Evolutionary conservation across 2,113 vertebrate species (phyloP).

Genomic region (Cervus canadensis): DNA sequence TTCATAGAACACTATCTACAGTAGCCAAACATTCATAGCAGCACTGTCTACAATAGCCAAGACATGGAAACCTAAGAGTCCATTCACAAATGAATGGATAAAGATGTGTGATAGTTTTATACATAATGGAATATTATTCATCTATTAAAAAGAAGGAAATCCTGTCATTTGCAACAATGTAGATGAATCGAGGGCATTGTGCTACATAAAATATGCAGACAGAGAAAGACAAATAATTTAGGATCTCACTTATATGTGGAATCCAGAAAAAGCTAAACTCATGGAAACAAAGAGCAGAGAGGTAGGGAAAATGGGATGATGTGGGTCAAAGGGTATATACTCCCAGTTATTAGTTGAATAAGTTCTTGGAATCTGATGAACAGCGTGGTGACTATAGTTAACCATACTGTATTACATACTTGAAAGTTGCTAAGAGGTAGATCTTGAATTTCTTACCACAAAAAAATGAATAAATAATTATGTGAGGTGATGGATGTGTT

Average conservation of each 20-base stretch:
- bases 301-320: neutral
- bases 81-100: neutral
- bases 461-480: no score
- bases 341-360: neutral
- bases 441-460: neutral
- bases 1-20: neutral
- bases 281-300: neutral
- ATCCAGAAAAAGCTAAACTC: neutral
- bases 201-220: neutral
- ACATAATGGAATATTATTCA: neutral
- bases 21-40: neutral
- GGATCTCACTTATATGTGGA: neutral
- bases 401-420: neutral
- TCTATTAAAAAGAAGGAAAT: neutral
- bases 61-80: neutral
- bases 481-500: neutral
- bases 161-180: neutral
- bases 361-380: neutral
- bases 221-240: neutral
- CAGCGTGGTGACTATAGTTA: neutral
- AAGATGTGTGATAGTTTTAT: neutral
- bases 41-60: neutral
- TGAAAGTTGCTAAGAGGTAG: neutral
- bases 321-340: neutral
- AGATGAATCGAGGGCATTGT: neutral